Conservation (phyloP, 2,888 invertebrate genomes). For the Alloplasta piceator region DNA sequence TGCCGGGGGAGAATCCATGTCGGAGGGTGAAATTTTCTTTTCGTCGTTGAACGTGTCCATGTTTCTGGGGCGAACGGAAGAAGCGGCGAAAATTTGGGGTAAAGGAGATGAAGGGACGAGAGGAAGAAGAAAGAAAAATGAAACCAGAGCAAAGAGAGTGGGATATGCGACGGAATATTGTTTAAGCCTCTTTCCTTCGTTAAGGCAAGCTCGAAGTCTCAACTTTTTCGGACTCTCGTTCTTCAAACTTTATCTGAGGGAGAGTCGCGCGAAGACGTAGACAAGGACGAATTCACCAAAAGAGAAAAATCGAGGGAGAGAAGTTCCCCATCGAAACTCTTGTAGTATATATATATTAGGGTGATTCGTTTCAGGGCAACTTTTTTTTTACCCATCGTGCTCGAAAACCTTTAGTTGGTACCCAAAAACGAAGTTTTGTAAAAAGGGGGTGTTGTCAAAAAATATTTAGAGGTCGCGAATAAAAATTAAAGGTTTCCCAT, state of each 20-base stretch:
- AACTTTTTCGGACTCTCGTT: conserved; percentile 70
- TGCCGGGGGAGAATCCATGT: conserved; percentile 23
- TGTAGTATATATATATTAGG: conserved; percentile 7
- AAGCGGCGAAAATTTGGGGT: conserved; percentile 12
- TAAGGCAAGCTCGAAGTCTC: conserved; percentile 66
- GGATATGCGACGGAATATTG: conserved; percentile 66
- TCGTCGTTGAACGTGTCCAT: not conserved
- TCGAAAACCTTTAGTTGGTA: too few relatives aligned
- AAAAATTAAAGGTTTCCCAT: too few relatives aligned
- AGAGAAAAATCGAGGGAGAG: conserved; percentile 14
- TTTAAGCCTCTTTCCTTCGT: conserved; percentile 74
- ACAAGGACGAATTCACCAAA: conserved; percentile 32
- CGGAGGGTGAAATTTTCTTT: conserved; percentile 38
- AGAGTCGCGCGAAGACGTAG: conserved; percentile 26
- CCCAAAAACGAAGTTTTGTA: too few relatives aligned
- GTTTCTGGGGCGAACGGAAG: conserved; percentile 26
- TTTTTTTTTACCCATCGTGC: too few relatives aligned
- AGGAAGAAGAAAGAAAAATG: conserved; percentile 2
- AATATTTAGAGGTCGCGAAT: too few relatives aligned
- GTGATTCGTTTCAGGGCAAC: too few relatives aligned
- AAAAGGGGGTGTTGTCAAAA: too few relatives aligned
- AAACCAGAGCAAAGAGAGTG: conserved; percentile 37
- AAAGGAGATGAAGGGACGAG: not conserved
- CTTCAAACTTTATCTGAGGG: conserved; percentile 63
- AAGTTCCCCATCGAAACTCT: conserved; percentile 45